Base-by-base conservation (phyloP, 1,140 invertebrate genomes). In the Littorina saxatilis region DNA sequence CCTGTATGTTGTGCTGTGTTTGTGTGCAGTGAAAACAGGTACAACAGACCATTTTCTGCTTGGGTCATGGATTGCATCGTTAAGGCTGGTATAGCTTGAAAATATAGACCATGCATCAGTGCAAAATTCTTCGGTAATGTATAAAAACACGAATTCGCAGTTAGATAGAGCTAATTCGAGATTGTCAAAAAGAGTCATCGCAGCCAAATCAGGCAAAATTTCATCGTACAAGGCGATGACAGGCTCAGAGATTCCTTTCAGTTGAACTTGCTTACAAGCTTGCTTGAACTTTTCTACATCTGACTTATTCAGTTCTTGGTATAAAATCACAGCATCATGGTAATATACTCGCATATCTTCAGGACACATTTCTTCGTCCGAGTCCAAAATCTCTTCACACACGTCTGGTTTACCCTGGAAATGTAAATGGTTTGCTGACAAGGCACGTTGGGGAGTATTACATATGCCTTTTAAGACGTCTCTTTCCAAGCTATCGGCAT, bases 321-420 rank as follows among this genome's bases (percentile, higher is more conserved):
- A 55, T n/a, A 77, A 35, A n/a, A 77, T 77, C 75, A 77, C 37
- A 77, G 75, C 75, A 77, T 77, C 75, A 55, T 77, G 13, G n/a
- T 27, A 32, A 20, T 58, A 47, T 37, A 23, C n/a, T 50, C n/a
- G 43, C 17, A 75, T 5, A n/a, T 75, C 9, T 39, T 5, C 20
- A 27, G 73, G 73, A 35, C 32, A 70, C 35, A 35, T 27, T 5
- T 70, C 23, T 70, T 23, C 39, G 66, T 70, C 32, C 11, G 32
- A 0, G 20, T 70, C 66, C 3, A 70, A 35, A 32, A 35, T 37
- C 39, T 70, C 66, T 35, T 70, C 66, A 13, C 29, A 70, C 29
- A 70, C 37, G 29, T 35, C n/a, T 70, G 7, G 66, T 35, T 13
- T 9, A 70, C 23, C 7, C n/a, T 70, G 66, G 23, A 37, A 20